These are phyloP conservation scores for Spondyliosoma cantharus DNA, from an alignment of 2,797 vertebrate species.

Conservation along the genomic window DNA sequence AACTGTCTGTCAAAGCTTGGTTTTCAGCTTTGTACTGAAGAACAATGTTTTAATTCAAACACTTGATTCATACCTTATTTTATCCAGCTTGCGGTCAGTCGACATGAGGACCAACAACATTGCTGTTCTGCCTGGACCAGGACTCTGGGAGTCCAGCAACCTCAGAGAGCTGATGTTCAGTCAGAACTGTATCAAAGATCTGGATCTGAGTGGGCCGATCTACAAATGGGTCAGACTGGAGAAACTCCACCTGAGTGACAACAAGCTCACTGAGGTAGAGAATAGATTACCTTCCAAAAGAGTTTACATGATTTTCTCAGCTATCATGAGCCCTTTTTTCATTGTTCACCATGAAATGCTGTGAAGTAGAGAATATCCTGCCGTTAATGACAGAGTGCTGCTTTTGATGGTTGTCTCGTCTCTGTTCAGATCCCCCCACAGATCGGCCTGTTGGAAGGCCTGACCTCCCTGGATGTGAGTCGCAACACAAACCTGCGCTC, in stretches of 20 bases:
- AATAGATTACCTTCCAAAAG: background rate
- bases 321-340: background rate
- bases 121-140: slow-evolving; percentile 86
- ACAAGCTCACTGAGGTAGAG: slow-evolving; percentile 92
- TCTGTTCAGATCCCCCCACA: slow-evolving; percentile 90
- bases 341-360: background rate
- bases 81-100: slow-evolving; percentile 88
- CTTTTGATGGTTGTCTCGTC: background rate
- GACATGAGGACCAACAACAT: slow-evolving; percentile 93
- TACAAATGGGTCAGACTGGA: slow-evolving; percentile 91
- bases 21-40: background rate
- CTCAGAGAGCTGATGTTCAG: slow-evolving; percentile 94
- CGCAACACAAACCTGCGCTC: slow-evolving; percentile 88
- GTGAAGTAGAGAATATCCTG: background rate
- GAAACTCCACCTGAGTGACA: slow-evolving; percentile 93
- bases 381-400: background rate
- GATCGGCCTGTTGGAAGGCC: slow-evolving; percentile 91
- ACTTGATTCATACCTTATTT: background rate
- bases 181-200: slow-evolving; percentile 87
- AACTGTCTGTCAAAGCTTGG: background rate
- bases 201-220: slow-evolving; percentile 90
- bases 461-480: slow-evolving; percentile 95
- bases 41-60: background rate
- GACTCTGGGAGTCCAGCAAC: slow-evolving; percentile 89
- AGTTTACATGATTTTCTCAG: background rate